A percentile compares a stretch with the other conserved stretches of the same genome.
These are phyloP conservation scores for Latrodectus hesperus DNA, from an alignment of 2,888 invertebrate genomes.

Conservation along the genomic window DNA sequence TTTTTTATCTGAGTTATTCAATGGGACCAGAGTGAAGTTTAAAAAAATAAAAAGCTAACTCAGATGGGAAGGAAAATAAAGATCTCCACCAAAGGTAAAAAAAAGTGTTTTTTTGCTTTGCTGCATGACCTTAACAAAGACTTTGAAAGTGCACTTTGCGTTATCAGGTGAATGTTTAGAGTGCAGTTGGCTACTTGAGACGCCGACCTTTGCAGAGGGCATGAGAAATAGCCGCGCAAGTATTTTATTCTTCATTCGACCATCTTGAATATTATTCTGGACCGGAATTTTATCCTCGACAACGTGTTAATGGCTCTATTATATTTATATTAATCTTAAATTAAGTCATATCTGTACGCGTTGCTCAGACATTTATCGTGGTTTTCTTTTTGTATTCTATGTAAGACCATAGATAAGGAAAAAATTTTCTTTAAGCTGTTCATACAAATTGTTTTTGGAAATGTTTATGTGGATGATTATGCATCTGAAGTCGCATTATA, in stretches of 20 bases:
- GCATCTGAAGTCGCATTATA: no score
- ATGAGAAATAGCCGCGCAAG: neutral
- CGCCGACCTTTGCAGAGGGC: neutral
- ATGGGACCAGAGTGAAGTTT: neutral
- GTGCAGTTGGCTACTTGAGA: neutral
- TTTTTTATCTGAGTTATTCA: slow-evolving; percentile 39
- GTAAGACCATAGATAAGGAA: no score
- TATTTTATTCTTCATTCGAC: neutral
- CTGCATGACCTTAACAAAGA: slow-evolving; percentile 27
- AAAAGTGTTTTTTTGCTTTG: slow-evolving; percentile 21
- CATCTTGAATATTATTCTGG: no score
- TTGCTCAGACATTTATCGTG: no score
- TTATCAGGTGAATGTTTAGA: slow-evolving; percentile 65
- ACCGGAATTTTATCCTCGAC: no score
- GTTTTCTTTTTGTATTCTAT: no score
- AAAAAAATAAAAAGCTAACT: neutral
- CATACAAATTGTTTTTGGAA: no score
- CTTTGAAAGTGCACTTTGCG: slow-evolving; percentile 31
- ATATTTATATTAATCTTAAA: no score
- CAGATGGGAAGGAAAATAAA: neutral
- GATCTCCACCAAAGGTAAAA: neutral
- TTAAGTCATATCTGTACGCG: no score
- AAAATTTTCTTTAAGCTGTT: no score
- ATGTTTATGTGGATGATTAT: no score
- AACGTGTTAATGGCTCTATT: no score